Evolutionary conservation across 2,797 vertebrate species (phyloP).

Genomic region (Hephaestus fuliginosus): DNA sequence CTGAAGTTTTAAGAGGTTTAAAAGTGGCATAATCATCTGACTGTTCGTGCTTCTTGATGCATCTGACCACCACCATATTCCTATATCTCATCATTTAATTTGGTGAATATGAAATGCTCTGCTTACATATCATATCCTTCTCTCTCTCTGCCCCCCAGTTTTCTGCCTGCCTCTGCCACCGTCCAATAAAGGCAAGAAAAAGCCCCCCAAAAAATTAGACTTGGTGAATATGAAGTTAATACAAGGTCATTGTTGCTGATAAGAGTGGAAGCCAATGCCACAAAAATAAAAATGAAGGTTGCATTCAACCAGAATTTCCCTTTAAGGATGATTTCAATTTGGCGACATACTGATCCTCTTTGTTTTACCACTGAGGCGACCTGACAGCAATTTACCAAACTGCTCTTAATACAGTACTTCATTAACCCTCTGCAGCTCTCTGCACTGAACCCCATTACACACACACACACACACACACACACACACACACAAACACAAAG

Average conservation of each 20-base stretch:
- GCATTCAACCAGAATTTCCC: neutral
- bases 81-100: neutral
- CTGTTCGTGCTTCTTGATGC: neutral
- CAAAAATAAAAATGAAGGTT: neutral
- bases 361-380: slow-evolving; percentile 39
- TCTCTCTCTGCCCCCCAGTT: no score
- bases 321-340: slow-evolving; percentile 35
- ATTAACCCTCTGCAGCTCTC: slow-evolving; percentile 66
- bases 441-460: slow-evolving; percentile 40
- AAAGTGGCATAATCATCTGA: neutral
- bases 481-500: neutral
- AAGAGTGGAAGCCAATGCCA: neutral
- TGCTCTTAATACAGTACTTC: slow-evolving; percentile 55
- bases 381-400: slow-evolving; percentile 59
- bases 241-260: neutral
- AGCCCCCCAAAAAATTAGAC: no score
- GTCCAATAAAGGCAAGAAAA: no score
- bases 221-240: neutral
- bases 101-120: neutral
- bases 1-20: neutral
- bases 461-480: neutral
- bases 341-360: slow-evolving; percentile 30
- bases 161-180: no score
- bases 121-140: no score
- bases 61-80: neutral